Evolutionary conservation across 2,113 vertebrate species (phyloP).

Genomic region (Megaceryle torquata): DNA sequence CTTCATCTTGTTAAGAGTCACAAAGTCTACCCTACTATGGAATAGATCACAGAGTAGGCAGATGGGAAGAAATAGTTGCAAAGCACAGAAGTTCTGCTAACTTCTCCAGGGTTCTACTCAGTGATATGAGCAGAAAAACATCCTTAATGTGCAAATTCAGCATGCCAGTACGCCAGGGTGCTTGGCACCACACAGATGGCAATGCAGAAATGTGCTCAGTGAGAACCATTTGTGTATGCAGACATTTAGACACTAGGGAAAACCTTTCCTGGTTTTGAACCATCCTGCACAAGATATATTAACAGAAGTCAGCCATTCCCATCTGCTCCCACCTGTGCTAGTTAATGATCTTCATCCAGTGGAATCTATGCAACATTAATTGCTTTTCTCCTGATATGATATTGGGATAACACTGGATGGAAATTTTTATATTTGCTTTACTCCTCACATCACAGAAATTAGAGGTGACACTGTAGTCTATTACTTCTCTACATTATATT

Average conservation of each 20-base stretch:
- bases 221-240: neutral
- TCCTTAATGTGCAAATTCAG: neutral
- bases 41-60: neutral
- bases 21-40: neutral
- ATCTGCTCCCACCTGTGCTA: neutral
- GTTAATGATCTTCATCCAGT: neutral
- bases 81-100: neutral
- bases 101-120: neutral
- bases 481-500: neutral
- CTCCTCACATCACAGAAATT: neutral
- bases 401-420: neutral
- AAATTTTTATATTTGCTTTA: neutral
- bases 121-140: neutral
- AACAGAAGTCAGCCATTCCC: neutral
- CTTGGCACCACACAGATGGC: neutral
- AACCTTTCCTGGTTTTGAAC: neutral
- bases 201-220: neutral
- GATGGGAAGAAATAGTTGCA: neutral
- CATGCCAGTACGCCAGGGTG: neutral
- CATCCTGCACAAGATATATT: neutral
- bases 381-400: neutral
- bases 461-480: neutral
- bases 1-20: neutral
- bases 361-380: neutral
- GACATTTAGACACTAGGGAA: neutral